Evolutionary conservation across 2,888 invertebrate genomes (phyloP), one percentile per base, ranked within the genome.

Genomic region (Ophion costatus): DNA sequence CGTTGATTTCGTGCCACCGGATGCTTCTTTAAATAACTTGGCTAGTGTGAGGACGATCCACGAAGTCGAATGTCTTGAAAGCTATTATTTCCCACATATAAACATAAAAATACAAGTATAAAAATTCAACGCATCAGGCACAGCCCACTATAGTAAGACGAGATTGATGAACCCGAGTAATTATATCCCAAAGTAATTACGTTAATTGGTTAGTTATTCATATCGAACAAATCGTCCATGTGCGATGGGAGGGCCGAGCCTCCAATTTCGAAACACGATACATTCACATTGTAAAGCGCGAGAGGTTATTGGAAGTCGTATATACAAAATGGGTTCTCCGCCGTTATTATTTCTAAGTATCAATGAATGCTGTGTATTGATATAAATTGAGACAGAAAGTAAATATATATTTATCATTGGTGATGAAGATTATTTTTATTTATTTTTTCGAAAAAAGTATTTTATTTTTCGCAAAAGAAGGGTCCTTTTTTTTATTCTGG

Each of bases 81-180:
- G 42, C 42, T 42, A 42, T 38, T 17, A 11, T 20, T 24, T 5
- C 33, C 14, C 10, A 63, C 56, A 24, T 38, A 33, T 69, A 20
- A 24, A 71, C 38, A 29, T 14, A 59, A 24, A 45, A 42, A 10
- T 66, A 22, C n/a, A 38, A 22, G 11, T 38, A 24, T 22, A 33
- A 59, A 71, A 29, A 66, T 71, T 38, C n/a, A 66, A 59, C 59
- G 61, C 17, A 56, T 24, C 24, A 24, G 24, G 24, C 24, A 24
- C 24, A 24, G 57, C 64, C 29, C 11, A 51, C 33, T 24, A 63
- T 59, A 63, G 75, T 57, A 71, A 56, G 66, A 71, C 81, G 70
- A 70, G 80, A 81, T 83, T 85, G 81, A 87, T 85, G 71, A 85
- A 78, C 81, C 83, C 71, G 51, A 56, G 73, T 83, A 87, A 87